Percentiles rank a stretch among this genome's conserved stretches.
phyloP scores from a whole-genome alignment of 2,797 vertebrate species.

The Argentina silus region DNA sequence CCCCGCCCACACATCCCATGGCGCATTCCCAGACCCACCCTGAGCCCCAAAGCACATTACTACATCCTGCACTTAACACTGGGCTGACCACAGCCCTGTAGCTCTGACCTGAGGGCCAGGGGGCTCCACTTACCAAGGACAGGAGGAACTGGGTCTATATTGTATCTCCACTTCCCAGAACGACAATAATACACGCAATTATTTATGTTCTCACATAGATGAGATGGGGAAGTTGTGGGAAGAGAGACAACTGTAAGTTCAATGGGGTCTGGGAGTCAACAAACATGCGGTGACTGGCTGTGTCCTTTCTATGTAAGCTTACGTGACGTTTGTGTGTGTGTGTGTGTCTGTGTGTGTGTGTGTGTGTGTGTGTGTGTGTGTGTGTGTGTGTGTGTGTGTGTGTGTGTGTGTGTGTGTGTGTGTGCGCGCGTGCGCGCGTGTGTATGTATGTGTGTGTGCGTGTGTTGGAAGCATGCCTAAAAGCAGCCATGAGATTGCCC shows the following conservation, averaged over 20 bases:
- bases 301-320: not conserved
- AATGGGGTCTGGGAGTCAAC: slow-evolving; percentile 52
- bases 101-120: slow-evolving; percentile 43
- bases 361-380: slow-evolving; percentile 26
- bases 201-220: slow-evolving; percentile 65
- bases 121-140: slow-evolving; percentile 24
- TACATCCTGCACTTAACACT: slow-evolving; percentile 55
- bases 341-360: slow-evolving; percentile 18
- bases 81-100: slow-evolving; percentile 50
- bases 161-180: slow-evolving; percentile 57
- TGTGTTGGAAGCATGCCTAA: slow-evolving; percentile 41
- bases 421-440: slow-evolving; percentile 9
- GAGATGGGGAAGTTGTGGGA: slow-evolving; percentile 32
- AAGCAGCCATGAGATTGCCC: slow-evolving; percentile 43
- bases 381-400: slow-evolving; percentile 20
- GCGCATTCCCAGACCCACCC: slow-evolving; percentile 57
- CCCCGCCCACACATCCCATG: slow-evolving; percentile 46
- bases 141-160: slow-evolving; percentile 40
- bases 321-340: slow-evolving; percentile 17
- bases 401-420: slow-evolving; percentile 11
- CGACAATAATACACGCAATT: slow-evolving; percentile 63
- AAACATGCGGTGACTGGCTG: slow-evolving; percentile 41
- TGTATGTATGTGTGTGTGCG: slow-evolving; percentile 9
- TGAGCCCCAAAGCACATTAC: slow-evolving; percentile 43
- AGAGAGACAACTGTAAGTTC: slow-evolving; percentile 59